Evolutionary conservation across 2,113 vertebrate genomes (phyloP), one percentile per base, ranked within the genome.

Genomic region (Sialia sialis): DNA sequence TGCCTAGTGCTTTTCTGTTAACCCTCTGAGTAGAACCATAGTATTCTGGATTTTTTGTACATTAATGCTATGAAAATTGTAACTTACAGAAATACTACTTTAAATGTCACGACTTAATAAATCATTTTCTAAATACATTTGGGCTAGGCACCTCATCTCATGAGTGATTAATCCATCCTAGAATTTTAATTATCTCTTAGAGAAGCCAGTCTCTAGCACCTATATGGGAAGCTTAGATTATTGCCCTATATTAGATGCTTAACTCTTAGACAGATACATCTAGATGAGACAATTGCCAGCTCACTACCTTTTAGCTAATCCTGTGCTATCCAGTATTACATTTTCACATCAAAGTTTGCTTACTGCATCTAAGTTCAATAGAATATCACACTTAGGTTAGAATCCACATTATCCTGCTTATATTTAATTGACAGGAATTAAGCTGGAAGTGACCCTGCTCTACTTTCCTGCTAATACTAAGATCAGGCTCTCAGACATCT

Each of bases 1-100:
- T 97, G 95, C 97, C 96, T 98, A 97, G 97, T 98, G 98, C 97
- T 98, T 95, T 96, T 97, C 87, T 94, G 96, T 97, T 97, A 97
- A 96, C 94, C 97, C 95, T 98, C 97, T 94, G 97, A 97, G 93
- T 95, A 92, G 95, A 90, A 56, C 69, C 87, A 86, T 69, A 94
- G 60, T 93, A 90, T 95, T 94, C 94, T 85, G 95, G 87, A 95
- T 94, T 92, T 91, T 95, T 96, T 68, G 66, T 89, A 84, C 60
- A 87, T 86, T 91, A 90, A 62, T 87, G 58, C 69, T 93, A 73
- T 55, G 25, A 94, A 97, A 87, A 96, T 59, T 82, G 44, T 87
- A 89, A 91, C 66, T 86, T 95, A 91, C 62, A 73, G 72, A 93
- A 89, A 92, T 88, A 89, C 58, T 91, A 73, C 73, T 93, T 87